Conservation (phyloP, 2,797 vertebrate species). For the Danionella dracula region DNA sequence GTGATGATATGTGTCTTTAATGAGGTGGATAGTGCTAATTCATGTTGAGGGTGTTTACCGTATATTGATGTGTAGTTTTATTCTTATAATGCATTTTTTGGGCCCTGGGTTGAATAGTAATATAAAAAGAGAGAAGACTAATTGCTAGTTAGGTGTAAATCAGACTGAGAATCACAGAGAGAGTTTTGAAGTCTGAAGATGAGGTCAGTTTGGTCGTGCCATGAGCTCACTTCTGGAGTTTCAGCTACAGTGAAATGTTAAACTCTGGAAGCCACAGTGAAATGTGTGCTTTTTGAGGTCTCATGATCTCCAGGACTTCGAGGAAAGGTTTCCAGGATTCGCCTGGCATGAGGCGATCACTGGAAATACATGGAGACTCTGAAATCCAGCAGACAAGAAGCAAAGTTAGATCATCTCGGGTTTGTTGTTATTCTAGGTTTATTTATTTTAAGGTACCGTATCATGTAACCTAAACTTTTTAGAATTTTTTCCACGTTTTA, state of each 20-base stretch:
- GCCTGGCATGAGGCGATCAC: background rate
- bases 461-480: too few species aligned
- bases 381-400: background rate
- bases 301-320: background rate
- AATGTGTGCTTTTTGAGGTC: background rate
- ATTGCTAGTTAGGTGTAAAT: too few species aligned
- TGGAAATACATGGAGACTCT: background rate
- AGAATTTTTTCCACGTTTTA: too few species aligned
- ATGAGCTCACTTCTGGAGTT: background rate
- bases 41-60: background rate
- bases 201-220: background rate
- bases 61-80: too few species aligned
- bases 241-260: slow-evolving; percentile 1
- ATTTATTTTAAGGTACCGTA: too few species aligned
- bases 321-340: background rate
- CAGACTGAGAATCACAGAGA: background rate
- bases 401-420: background rate
- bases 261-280: slow-evolving; percentile 3
- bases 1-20: background rate
- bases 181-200: background rate
- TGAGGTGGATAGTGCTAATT: background rate
- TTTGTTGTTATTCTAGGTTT: too few species aligned
- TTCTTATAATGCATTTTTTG: too few species aligned
- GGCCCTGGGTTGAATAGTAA: too few species aligned
- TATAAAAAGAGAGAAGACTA: too few species aligned